phyloP scores from a whole-genome alignment of 92 coral and sea anemone genomes.

The Hydrozoanthus gracilis region DNA sequence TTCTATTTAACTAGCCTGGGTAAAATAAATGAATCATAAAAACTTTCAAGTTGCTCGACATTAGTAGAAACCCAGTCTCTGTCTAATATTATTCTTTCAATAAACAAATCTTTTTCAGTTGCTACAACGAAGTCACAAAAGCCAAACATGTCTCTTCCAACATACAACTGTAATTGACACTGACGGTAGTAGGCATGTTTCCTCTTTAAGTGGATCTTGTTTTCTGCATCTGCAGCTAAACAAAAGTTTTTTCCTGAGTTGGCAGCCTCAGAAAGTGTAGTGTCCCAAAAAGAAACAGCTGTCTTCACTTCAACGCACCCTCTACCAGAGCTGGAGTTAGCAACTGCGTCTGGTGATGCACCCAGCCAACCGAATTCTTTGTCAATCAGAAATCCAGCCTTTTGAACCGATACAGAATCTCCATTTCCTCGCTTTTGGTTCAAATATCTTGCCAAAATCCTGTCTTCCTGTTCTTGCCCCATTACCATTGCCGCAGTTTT shows the following conservation, averaged over 20 bases:
- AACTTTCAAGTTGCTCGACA: neutral
- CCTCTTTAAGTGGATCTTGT: conserved; percentile 24
- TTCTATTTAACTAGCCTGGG: neutral
- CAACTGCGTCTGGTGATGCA: conserved; percentile 35
- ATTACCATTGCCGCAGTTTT: conserved; percentile 21
- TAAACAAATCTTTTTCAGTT: neutral
- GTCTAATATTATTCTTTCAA: neutral
- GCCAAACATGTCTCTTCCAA: conserved; percentile 6
- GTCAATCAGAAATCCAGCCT: conserved; percentile 7
- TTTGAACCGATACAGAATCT: conserved; percentile 15
- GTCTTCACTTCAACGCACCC: neutral
- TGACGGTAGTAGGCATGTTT: conserved; percentile 47
- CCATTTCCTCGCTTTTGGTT: conserved; percentile 15
- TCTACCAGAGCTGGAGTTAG: neutral
- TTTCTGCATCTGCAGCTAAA: conserved; percentile 46
- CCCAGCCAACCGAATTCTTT: conserved; percentile 50
- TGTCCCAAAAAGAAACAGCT: conserved; percentile 16
- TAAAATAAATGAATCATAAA: conserved; percentile 1
- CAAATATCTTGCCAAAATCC: conserved; percentile 1
- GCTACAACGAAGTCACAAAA: neutral
- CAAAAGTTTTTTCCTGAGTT: conserved; percentile 42
- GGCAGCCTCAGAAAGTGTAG: conserved; percentile 21
- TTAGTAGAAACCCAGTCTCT: neutral
- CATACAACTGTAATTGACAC: conserved; percentile 19
- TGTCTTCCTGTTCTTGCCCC: conserved; percentile 27